phyloP scores from a whole-genome alignment of 2,113 vertebrate genomes.

The Lophura nycthemera region DNA sequence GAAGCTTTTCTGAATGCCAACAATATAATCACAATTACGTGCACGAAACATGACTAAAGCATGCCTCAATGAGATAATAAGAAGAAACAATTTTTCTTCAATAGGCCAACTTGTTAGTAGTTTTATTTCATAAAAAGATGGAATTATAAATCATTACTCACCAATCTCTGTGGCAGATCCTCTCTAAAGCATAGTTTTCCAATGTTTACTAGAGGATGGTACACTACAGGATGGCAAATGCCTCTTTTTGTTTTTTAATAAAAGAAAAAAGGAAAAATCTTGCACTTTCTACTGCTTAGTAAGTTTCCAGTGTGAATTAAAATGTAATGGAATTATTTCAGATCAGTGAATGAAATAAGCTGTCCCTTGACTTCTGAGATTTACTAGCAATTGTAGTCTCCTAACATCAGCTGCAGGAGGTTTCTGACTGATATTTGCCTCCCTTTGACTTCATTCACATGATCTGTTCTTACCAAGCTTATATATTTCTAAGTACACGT shows the following conservation, averaged over 20 bases:
- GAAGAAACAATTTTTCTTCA: background rate
- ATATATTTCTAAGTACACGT: background rate
- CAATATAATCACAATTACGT: constrained; percentile 13
- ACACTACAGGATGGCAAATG: background rate
- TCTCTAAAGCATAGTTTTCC: background rate
- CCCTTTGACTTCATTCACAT: background rate
- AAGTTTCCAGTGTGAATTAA: background rate
- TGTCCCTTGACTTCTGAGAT: background rate
- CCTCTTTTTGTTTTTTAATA: background rate
- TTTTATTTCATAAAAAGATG: background rate
- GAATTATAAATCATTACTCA: background rate
- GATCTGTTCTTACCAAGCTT: background rate
- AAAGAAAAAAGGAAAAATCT: background rate
- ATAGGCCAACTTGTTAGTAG: background rate
- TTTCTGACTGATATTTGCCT: background rate
- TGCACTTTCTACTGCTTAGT: background rate
- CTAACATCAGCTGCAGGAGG: background rate
- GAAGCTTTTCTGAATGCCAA: background rate
- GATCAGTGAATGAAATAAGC: background rate
- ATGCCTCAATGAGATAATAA: constrained; percentile 35
- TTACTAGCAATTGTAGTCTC: background rate
- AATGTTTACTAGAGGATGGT: background rate
- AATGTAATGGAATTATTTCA: background rate
- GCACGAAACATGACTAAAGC: constrained; percentile 28
- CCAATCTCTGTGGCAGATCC: constrained; percentile 59